These are phyloP conservation scores for Drosophila acutilabella DNA, from an alignment of 2,888 invertebrate genomes.

Conservation along the genomic window DNA sequence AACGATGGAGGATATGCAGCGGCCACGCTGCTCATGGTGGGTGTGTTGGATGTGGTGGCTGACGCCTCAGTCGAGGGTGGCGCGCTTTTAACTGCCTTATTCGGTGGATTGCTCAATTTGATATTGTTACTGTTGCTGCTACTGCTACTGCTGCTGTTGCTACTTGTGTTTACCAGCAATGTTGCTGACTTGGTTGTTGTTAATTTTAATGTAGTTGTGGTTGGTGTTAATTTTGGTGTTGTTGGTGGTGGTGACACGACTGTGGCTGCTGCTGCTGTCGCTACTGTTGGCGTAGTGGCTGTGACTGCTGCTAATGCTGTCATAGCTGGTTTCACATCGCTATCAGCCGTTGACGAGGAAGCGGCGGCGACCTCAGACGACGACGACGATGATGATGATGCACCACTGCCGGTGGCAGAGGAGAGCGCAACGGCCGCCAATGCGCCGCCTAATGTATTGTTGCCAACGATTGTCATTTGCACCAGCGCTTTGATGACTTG, in stretches of 20 bases:
- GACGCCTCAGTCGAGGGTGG: conserved; percentile 71
- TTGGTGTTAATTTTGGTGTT: conserved; percentile 9
- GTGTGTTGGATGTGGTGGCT: conserved; percentile 67
- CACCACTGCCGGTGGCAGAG: conserved; percentile 22
- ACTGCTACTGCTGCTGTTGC: conserved; percentile 30
- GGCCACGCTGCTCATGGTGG: conserved; percentile 68
- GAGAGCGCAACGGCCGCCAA: conserved; percentile 60
- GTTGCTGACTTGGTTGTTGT: conserved; percentile 30
- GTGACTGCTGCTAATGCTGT: conserved; percentile 29
- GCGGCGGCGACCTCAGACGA: conserved; percentile 6
- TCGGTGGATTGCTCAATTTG: conserved; percentile 75
- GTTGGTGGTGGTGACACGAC: conserved; percentile 22
- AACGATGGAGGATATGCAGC: conserved; percentile 57
- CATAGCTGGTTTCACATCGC: conserved; percentile 67
- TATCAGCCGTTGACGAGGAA: conserved; percentile 12
- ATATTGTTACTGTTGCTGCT: conserved; percentile 27
- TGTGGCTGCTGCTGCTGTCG: conserved; percentile 28
- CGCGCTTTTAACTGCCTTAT: conserved; percentile 66
- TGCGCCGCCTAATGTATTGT: conserved; percentile 52
- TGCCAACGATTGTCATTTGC: conserved; percentile 81
- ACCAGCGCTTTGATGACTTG: conserved; percentile 93
- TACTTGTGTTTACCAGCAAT: conserved; percentile 30
- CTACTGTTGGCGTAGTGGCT: conserved; percentile 28
- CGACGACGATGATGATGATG: conserved; percentile 22
- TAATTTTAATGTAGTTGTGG: conserved; percentile 35